Base-by-base conservation (phyloP, 1,140 invertebrate species). In the Dryas iulia region DNA sequence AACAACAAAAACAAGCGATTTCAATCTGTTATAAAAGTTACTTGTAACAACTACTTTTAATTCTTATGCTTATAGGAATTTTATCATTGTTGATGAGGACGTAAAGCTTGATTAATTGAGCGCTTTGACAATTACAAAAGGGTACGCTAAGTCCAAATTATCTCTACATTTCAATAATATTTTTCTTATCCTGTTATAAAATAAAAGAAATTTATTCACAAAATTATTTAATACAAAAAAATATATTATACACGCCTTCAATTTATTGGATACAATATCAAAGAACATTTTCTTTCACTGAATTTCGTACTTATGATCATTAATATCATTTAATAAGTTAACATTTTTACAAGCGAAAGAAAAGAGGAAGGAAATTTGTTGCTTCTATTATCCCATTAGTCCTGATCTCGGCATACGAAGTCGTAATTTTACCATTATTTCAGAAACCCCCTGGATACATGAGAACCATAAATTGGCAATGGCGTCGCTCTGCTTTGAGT, bases 381-480 rank as follows among this genome's bases (percentile, higher is more conserved):
- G 18, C 18, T 47, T 14, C 39, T 47, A 21, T 47, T 47, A 54
- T 54, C 53, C 53, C 24, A 54, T 54, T 54, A 54, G 53, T 54
- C 21, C 21, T n/a, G 53, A 24, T 24, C 24, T 54, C 1, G 6
- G 53, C 53, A 54, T 54, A 54, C 23, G 53, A n/a, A 47, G 39
- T 54, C 53, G 53, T 62, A 35, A 56, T 62, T 59, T 47, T 14
- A 47, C 59, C 31, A 69, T 61, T 57, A 56, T 69, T 56, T 52
- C 35, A 35, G 31, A 31, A 69, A 56, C 59, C 54, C 66, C 59
- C 52, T 58, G 23, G 66, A 61, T 78, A 80, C 73, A 73, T 76
- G 74, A 59, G 67, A 76, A 68, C 66, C 76, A 81, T 86, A 88
- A 86, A 88, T 88, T 80, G 81, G 68, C 76, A 77, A 82, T 79